Conservation (phyloP, 2,797 vertebrate species). For the Garrulus glandarius region DNA sequence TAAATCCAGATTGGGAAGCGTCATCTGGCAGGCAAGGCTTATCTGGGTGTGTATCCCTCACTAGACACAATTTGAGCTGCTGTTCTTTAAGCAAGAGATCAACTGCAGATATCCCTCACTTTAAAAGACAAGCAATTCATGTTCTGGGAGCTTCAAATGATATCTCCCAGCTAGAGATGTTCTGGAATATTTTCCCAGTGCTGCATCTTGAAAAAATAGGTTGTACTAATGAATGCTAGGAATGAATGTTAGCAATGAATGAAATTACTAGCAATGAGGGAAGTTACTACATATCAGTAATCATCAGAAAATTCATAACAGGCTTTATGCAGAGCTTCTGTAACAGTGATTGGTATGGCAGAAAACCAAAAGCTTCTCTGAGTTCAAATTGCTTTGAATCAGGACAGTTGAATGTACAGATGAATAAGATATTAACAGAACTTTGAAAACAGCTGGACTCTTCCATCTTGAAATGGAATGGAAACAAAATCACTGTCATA, state of each 20-base stretch:
- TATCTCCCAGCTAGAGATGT: neutral
- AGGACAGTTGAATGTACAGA: neutral
- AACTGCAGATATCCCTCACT: neutral
- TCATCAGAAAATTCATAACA: neutral
- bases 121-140: neutral
- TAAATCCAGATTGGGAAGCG: neutral
- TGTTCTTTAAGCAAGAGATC: neutral
- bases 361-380: neutral
- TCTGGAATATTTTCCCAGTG: neutral
- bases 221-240: neutral
- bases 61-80: neutral
- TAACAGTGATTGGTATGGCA: neutral
- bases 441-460: neutral
- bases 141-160: neutral
- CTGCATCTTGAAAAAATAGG: neutral
- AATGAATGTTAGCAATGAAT: neutral
- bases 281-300: neutral
- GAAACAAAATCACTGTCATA: neutral
- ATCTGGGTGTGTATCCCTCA: neutral
- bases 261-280: neutral
- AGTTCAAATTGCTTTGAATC: neutral
- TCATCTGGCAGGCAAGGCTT: neutral
- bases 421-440: conserved; percentile 2
- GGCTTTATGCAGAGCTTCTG: neutral
- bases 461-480: neutral